A percentile compares a stretch with the other conserved stretches of the same genome.
Evolutionary conservation across 2,113 vertebrate species (phyloP).

Genomic region (Corynorhinus townsendii): DNA sequence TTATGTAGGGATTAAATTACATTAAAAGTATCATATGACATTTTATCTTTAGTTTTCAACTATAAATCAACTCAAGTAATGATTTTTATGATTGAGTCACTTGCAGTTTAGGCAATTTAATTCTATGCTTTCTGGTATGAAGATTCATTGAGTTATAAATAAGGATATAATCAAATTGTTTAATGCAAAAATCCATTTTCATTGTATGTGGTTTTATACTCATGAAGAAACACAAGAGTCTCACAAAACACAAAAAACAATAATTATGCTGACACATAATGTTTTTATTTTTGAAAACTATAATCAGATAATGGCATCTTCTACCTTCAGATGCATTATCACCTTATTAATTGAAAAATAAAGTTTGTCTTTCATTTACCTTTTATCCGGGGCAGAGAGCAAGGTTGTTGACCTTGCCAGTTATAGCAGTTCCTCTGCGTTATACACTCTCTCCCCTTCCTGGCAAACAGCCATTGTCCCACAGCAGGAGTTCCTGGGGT

Average conservation of each 20-base stretch:
- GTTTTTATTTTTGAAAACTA: background rate
- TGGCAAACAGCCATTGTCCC: slow-evolving; percentile 19
- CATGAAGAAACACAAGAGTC: background rate
- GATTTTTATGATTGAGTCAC: background rate
- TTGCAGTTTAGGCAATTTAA: background rate
- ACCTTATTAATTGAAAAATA: slow-evolving; percentile 62
- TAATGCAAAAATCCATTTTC: background rate
- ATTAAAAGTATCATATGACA: background rate
- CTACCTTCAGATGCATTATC: background rate
- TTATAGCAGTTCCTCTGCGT: slow-evolving; percentile 23
- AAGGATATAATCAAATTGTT: background rate
- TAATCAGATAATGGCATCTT: background rate
- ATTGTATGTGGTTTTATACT: background rate
- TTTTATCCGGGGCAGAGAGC: slow-evolving; percentile 29
- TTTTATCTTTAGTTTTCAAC: background rate
- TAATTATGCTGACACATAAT: background rate
- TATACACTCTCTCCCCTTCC: slow-evolving; percentile 49
- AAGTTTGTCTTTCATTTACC: slow-evolving; percentile 55
- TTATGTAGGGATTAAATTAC: background rate
- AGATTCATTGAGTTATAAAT: background rate
- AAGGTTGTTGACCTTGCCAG: slow-evolving; percentile 41
- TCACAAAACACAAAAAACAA: slow-evolving; percentile 25
- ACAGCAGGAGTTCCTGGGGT: slow-evolving; percentile 37
- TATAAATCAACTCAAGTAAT: background rate
- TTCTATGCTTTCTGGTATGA: background rate